Conservation (phyloP, 2,797 vertebrate species). For the Otolemur crassicaudatus region DNA sequence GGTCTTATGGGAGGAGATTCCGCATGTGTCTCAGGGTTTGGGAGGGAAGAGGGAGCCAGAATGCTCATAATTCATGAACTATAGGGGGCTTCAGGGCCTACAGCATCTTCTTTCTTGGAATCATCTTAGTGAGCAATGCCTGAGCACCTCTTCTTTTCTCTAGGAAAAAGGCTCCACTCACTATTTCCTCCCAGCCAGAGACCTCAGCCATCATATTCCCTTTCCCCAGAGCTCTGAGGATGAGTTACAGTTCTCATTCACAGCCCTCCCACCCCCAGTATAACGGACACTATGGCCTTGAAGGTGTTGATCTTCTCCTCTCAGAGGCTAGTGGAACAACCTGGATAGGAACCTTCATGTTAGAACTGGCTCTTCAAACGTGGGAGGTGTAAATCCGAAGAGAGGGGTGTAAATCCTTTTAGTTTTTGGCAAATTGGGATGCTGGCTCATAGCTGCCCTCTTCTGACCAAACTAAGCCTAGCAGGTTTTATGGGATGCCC, state of each 20-base stretch:
- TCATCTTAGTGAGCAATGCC: background rate
- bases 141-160: background rate
- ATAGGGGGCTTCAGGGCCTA: background rate
- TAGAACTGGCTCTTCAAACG: background rate
- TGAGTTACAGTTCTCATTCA: background rate
- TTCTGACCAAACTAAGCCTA: conserved; percentile 62
- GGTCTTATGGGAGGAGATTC: background rate
- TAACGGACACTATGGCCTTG: background rate
- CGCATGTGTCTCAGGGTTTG: background rate
- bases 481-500: background rate
- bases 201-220: background rate
- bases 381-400: background rate
- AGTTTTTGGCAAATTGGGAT: background rate
- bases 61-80: background rate
- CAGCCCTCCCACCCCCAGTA: background rate
- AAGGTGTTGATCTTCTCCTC: background rate
- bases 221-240: background rate
- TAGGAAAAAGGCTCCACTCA: background rate
- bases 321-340: background rate
- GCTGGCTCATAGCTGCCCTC: conserved; percentile 71
- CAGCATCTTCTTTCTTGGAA: background rate
- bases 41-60: background rate
- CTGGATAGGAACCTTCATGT: background rate
- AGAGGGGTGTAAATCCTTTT: background rate
- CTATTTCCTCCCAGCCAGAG: background rate